Base-by-base conservation (phyloP, 2,888 invertebrate genomes). In the Encarsia formosa region DNA sequence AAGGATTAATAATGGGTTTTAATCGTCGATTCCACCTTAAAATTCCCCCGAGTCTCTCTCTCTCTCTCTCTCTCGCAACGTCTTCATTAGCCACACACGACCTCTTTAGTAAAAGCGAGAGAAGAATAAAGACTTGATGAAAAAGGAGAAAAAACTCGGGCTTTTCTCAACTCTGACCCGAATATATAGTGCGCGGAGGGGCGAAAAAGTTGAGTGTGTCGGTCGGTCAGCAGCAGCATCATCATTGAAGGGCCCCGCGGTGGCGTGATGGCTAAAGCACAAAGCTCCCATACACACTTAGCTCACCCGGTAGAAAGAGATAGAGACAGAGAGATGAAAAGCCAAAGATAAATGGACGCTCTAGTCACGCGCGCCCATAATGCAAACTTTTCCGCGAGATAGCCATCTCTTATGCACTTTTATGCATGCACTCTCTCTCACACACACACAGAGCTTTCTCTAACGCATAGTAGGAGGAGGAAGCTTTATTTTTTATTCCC, bases 401-500 rank as follows among this genome's bases (percentile, higher is more conserved):
- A 69, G 70, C 66, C 66, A 70, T 70, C 71, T 71, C 70, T 70
- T 69, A 69, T 71, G 70, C 70, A 70, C 71, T 70, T 72, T 71
- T 70, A 70, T 70, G 61, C 63, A 64, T 65, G 31, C 18, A 23
- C 20, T 31, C 32, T 41, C 20, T 49, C 34, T 37, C 16, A 39
- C 23, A 32, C 24, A 19, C 19, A 31, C 22, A 22, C 35, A 13
- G 5, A 5, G 35, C 11, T 2, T 29, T 3, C n/a, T 5, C 5
- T 2, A 26, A 4, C 15, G 16, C 9, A 22, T 13, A 11, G 41
- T 23, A 29, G 38, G 47, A 43, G 26, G 19, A 22, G 34, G 29
- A 26, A 5, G 26, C 29, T 4, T n/a, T 5, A 16, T 22, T 6
- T 24, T 37, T 16, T 19, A 40, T 44, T 47, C 40, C 23, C 49